phyloP scores from a whole-genome alignment of 2,113 vertebrate genomes.

The Microcebus griseorufus region DNA sequence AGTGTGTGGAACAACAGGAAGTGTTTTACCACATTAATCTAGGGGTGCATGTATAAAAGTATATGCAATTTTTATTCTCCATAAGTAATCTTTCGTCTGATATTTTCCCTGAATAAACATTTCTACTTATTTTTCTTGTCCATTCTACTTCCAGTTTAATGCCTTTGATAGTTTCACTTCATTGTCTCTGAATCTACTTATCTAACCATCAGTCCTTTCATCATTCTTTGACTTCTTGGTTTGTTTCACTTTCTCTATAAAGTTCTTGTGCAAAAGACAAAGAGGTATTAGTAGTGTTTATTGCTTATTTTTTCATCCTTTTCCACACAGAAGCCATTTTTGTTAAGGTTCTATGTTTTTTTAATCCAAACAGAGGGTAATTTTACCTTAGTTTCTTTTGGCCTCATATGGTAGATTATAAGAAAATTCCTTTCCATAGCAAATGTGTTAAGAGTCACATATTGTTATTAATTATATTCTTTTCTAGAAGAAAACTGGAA shows the following conservation, averaged over 20 bases:
- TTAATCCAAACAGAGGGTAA: neutral
- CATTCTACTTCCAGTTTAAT: neutral
- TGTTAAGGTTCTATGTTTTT: neutral
- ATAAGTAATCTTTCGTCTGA: neutral
- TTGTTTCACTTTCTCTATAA: neutral
- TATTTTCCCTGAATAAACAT: constrained; percentile 31
- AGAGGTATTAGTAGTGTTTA: neutral
- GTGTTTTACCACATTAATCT: neutral
- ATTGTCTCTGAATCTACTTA: neutral
- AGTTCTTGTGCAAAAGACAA: neutral
- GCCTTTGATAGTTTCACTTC: neutral
- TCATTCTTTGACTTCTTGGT: neutral
- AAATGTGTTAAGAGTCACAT: constrained; percentile 42
- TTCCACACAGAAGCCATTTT: neutral
- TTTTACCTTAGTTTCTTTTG: neutral
- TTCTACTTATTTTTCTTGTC: neutral
- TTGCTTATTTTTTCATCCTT: constrained; percentile 1
- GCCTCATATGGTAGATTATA: neutral
- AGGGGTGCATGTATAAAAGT: neutral
- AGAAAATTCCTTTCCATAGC: neutral
- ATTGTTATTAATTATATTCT: constrained; percentile 60
- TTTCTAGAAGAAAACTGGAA: constrained; percentile 73
- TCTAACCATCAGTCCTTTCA: neutral
- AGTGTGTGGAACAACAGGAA: neutral
- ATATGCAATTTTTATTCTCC: neutral